Percentiles rank a stretch among this genome's conserved stretches.
Evolutionary conservation across 2,888 invertebrate genomes (phyloP).

Genomic region (Branchellion lobata): DNA sequence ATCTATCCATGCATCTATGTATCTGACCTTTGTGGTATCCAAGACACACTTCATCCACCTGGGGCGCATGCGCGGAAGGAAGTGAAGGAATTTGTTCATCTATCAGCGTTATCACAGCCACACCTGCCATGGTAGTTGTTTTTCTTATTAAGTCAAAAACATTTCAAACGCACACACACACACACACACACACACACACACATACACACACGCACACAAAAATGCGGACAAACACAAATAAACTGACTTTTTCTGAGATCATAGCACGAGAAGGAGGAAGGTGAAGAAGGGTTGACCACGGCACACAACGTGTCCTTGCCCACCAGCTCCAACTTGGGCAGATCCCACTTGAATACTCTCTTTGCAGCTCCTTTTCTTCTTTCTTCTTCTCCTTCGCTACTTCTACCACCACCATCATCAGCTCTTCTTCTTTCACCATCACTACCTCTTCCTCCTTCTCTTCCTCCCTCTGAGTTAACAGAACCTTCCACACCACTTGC

Average conservation of each 20-base stretch:
- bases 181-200: neutral
- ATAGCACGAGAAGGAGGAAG: conserved; percentile 19
- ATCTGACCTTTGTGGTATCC: conserved; percentile 15
- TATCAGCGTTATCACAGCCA: neutral
- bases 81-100: neutral
- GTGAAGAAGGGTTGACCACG: neutral
- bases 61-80: neutral
- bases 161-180: neutral
- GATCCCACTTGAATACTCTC: neutral
- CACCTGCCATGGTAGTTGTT: neutral
- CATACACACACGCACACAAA: too few species aligned
- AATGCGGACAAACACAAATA: neutral
- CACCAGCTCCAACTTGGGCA: neutral
- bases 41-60: conserved; percentile 19
- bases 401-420: neutral
- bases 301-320: neutral
- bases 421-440: neutral
- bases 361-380: neutral
- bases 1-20: too few species aligned
- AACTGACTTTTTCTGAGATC: conserved; percentile 20
- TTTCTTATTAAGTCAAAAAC: neutral
- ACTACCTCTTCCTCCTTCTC: neutral
- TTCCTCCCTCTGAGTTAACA: neutral
- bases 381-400: neutral
- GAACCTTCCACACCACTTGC: too few species aligned